phyloP scores from a whole-genome alignment of 2,113 vertebrate genomes.

The Myrmophylax atrothorax region DNA sequence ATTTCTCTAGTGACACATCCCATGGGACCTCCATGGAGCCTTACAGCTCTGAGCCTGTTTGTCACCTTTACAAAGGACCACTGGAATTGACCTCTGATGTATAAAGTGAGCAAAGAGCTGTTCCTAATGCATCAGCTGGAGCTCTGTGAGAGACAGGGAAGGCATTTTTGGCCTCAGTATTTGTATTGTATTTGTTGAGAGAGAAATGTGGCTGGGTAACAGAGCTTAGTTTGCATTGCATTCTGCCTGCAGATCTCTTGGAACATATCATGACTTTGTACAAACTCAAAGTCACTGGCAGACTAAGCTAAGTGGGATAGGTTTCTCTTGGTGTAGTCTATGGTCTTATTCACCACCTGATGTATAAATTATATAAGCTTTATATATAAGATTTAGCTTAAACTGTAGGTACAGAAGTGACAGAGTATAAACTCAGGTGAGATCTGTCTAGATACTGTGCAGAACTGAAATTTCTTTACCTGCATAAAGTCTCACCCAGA shows the following conservation, averaged over 20 bases:
- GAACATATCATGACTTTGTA: background rate
- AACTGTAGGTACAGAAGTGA: background rate
- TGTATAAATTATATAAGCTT: background rate
- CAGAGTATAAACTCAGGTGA: background rate
- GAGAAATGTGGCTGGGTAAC: background rate
- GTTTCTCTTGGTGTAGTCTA: background rate
- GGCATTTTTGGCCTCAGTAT: background rate
- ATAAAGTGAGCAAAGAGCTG: background rate
- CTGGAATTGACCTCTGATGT: background rate
- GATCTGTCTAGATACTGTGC: background rate
- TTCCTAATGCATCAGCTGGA: background rate
- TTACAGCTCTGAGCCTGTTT: background rate
- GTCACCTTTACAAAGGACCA: background rate
- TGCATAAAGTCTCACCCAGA: background rate
- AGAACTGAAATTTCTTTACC: background rate
- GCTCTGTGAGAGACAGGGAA: background rate
- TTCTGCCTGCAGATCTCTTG: background rate
- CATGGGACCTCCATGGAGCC: fast-evolving
- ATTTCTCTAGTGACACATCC: background rate
- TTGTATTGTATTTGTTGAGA: background rate
- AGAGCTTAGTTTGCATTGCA: background rate
- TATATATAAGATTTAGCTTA: no score
- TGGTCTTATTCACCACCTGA: background rate
- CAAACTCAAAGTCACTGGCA: background rate
- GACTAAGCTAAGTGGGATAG: background rate